A percentile compares a stretch with the other conserved stretches of the same genome.
Conservation (phyloP, 2,888 invertebrate species). For the Zaprionus obscuricornis region DNA sequence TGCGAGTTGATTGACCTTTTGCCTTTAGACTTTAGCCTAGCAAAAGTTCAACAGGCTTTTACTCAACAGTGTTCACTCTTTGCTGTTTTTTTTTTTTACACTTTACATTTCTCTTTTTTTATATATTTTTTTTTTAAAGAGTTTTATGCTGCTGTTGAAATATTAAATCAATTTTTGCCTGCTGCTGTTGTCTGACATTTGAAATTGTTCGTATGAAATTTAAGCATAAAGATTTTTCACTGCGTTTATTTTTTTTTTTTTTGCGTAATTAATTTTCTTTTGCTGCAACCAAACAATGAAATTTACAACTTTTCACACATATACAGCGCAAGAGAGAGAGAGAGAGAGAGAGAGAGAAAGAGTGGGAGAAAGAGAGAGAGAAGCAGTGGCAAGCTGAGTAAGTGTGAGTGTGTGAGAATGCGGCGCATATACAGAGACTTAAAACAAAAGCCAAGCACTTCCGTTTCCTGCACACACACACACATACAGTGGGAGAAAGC, state of each 20-base stretch:
- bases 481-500: constrained; percentile 24
- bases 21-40: background rate
- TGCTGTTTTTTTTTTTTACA: background rate
- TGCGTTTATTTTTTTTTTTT: constrained; percentile 34
- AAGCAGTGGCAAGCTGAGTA: too few relatives aligned
- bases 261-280: constrained; percentile 71
- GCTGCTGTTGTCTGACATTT: constrained; percentile 25
- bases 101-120: background rate
- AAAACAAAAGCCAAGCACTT: constrained; percentile 65
- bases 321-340: constrained; percentile 9
- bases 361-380: too few relatives aligned
- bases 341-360: too few relatives aligned
- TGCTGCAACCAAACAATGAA: constrained; percentile 56
- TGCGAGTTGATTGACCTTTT: constrained; percentile 71
- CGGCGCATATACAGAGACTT: constrained; percentile 24
- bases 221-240: constrained; percentile 31
- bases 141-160: constrained; percentile 23
- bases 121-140: background rate
- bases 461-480: constrained; percentile 60
- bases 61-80: constrained; percentile 1
- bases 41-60: constrained; percentile 24
- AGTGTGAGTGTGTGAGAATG: too few relatives aligned
- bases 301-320: constrained; percentile 66
- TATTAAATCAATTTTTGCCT: constrained; percentile 42
- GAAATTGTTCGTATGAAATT: constrained; percentile 33